Evolutionary conservation across 2,888 invertebrate species (phyloP).

Genomic region (Trimorus sp.): DNA sequence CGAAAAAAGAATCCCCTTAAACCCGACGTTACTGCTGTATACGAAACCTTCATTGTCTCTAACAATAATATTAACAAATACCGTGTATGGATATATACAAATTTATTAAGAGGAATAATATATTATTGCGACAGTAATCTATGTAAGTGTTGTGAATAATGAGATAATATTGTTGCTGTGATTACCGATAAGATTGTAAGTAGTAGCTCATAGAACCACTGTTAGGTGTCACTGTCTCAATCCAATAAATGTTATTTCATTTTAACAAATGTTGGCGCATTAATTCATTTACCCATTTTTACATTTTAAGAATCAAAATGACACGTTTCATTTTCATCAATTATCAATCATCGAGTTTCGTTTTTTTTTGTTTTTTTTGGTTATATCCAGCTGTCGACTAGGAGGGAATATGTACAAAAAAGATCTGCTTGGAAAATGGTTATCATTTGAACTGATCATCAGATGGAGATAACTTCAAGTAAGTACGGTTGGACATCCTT

Average conservation of each 20-base stretch:
- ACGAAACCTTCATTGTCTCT: constrained; percentile 69
- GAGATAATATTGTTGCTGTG: constrained; percentile 82
- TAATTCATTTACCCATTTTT: no score
- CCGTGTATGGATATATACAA: constrained; percentile 78
- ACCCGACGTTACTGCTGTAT: constrained; percentile 61
- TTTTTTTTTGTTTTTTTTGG: no score
- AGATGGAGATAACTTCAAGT: no score
- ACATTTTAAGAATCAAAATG: no score
- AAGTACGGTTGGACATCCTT: no score
- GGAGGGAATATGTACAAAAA: no score
- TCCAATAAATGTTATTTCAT: constrained; percentile 82
- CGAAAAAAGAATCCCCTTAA: constrained; percentile 10
- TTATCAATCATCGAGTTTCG: no score
- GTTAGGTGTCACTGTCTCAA: constrained; percentile 81
- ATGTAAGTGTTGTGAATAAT: constrained; percentile 82
- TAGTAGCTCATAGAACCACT: constrained; percentile 80
- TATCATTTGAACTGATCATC: no score
- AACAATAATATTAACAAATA: constrained; percentile 76
- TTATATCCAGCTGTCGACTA: no score
- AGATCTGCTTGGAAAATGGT: no score
- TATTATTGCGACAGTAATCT: constrained; percentile 81
- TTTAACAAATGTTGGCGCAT: constrained; percentile 71
- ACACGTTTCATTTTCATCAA: no score
- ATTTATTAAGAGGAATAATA: constrained; percentile 79
- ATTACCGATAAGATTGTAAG: constrained; percentile 82